phyloP scores from a whole-genome alignment of 2,113 vertebrate species.

The Terrapene triunguis region DNA sequence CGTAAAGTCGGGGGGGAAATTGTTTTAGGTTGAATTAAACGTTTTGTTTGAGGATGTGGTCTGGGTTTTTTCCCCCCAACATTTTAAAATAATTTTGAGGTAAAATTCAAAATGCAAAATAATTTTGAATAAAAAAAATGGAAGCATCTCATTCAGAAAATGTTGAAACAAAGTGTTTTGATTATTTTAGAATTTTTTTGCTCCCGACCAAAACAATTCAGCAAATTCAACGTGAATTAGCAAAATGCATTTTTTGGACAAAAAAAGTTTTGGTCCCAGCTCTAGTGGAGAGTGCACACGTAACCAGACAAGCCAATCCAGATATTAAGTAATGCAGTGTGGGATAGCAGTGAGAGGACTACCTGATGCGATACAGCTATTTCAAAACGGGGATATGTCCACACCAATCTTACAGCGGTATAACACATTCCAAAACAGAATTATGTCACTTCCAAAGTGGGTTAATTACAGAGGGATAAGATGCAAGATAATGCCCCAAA shows the following conservation, averaged over 20 bases:
- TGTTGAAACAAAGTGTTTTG: not conserved
- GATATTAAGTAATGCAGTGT: not conserved
- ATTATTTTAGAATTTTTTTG: not conserved
- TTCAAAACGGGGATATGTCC: not conserved
- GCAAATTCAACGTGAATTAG: not conserved
- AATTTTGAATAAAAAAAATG: not conserved
- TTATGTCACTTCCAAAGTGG: not conserved
- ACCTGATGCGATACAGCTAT: not conserved
- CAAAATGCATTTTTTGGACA: not conserved
- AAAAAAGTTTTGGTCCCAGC: not conserved
- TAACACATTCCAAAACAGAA: not conserved
- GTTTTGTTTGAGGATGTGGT: not conserved
- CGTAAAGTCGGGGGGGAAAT: not conserved
- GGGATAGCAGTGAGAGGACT: fast-evolving
- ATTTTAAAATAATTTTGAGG: not conserved
- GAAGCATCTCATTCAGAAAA: not conserved
- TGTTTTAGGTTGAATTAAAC: not conserved
- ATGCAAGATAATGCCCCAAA: not conserved
- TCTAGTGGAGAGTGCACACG: not conserved
- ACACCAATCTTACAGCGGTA: not conserved
- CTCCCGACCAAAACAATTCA: not conserved
- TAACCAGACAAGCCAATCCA: not conserved
- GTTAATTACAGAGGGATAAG: not conserved
- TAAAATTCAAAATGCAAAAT: not conserved
- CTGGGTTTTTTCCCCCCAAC: not conserved